Evolutionary conservation across 1,140 invertebrate species (phyloP).

Genomic region (Penaeus indicus): DNA sequence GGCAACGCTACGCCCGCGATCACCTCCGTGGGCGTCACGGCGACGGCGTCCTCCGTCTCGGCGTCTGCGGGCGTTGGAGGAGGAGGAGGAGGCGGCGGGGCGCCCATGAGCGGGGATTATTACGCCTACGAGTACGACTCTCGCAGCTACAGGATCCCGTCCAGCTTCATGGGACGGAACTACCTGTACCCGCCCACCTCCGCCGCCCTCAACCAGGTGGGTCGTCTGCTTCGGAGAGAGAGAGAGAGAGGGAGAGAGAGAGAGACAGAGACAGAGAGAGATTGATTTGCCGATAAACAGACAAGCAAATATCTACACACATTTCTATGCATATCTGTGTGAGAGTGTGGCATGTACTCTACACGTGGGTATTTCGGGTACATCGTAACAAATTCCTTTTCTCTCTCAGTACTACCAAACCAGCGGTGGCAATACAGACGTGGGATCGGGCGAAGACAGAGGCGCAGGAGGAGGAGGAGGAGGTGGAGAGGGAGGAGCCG

Average conservation of each 20-base stretch:
- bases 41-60: background rate
- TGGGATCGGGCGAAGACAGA: background rate
- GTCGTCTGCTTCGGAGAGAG: too few species aligned
- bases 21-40: background rate
- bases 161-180: slow-evolving; percentile 37
- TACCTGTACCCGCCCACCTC: slow-evolving; percentile 53
- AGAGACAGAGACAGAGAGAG: too few species aligned
- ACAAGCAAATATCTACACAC: too few species aligned
- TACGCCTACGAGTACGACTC: slow-evolving; percentile 53
- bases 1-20: background rate
- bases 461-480: background rate
- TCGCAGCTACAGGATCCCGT: slow-evolving; percentile 44
- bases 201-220: slow-evolving; percentile 44
- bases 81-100: slow-evolving; percentile 21
- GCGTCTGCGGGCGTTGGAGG: background rate
- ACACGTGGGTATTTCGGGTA: background rate
- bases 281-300: too few species aligned
- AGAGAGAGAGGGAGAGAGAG: too few species aligned
- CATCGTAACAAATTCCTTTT: background rate
- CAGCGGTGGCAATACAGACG: background rate
- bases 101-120: background rate
- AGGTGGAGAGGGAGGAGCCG: slow-evolving; percentile 34
- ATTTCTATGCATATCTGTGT: too few species aligned
- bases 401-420: slow-evolving; percentile 46
- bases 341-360: too few species aligned